A percentile compares a stretch with the other conserved stretches of the same genome.
These are phyloP conservation scores for Enchytraeus crypticus DNA, from an alignment of 2,888 invertebrate genomes.

Conservation along the genomic window DNA sequence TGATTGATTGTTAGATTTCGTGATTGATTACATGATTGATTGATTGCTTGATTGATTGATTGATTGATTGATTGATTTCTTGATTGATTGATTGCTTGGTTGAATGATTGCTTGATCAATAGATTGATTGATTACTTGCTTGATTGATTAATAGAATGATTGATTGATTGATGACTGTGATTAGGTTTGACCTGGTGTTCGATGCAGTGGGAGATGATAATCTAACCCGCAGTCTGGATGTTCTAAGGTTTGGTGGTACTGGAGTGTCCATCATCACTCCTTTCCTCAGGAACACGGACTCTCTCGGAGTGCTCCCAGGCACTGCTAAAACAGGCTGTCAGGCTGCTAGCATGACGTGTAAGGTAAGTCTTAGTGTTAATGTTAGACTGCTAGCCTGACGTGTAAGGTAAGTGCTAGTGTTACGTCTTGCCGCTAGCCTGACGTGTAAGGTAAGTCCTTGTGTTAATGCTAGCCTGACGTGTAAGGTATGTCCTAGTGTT, in stretches of 20 bases:
- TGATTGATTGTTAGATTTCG: too few species aligned
- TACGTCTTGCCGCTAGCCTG: too few species aligned
- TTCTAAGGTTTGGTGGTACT: background rate
- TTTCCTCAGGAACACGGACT: slow-evolving; percentile 68
- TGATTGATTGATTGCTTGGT: too few species aligned
- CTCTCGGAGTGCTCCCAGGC: slow-evolving; percentile 62
- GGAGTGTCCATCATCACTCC: slow-evolving; percentile 77
- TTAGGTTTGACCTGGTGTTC: slow-evolving; percentile 71
- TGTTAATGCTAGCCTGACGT: too few species aligned
- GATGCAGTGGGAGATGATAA: slow-evolving; percentile 64
- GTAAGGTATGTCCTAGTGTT: too few species aligned
- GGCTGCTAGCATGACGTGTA: background rate
- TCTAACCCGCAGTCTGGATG: slow-evolving; percentile 45
- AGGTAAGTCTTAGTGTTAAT: background rate
- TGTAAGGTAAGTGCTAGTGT: background rate
- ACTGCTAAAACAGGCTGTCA: slow-evolving; percentile 54
- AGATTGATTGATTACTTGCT: too few species aligned
- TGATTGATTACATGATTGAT: too few species aligned
- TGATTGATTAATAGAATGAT: too few species aligned
- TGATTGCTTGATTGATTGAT: too few species aligned
- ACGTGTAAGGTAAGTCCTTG: too few species aligned
- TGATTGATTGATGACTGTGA: background rate
- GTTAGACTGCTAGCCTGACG: background rate
- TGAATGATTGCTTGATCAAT: too few species aligned
- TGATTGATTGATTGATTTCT: too few species aligned